Base-by-base conservation (phyloP, 2,113 vertebrate genomes). In the Rhagologus leucostigma region DNA sequence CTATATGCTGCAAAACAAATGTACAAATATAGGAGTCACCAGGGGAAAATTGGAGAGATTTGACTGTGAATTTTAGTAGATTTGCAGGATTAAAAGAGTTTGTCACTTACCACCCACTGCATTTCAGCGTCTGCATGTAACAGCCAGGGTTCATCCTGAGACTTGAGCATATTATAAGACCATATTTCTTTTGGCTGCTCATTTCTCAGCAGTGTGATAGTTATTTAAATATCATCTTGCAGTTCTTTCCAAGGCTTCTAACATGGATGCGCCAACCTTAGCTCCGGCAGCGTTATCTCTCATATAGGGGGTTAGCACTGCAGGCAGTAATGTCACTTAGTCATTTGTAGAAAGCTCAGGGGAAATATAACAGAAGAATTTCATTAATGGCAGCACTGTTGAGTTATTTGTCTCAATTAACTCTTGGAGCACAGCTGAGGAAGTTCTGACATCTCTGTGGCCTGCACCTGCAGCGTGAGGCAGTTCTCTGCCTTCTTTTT, bases 331-430 rank as follows among this genome's bases (percentile, higher is more conserved):
- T 93, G 93, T 96, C 96, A 95, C 96, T 95, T 96, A 95, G 95
- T 97, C 96, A 95, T 97, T 97, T 97, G 94, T 67, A 75, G 96
- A 93, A 91, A 77, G 87, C 97, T 97, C 97, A 83, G 73, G 97
- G 97, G 97, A 97, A 97, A 97, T 97, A 96, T 91, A 95, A 95
- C 94, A 95, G 94, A 94, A 95, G 95, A 97, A 96, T 96, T 97
- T 96, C 95, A 96, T 96, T 97, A 96, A 96, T 97, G 96, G 95
- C 52, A 94, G 94, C 93, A 87, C 93, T 87, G 95, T 94, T 91
- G 94, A 96, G 97, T 96, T 96, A 97, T 97, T 97, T 96, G 93
- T 97, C 97, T 97, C 94, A 96, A 96, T 97, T 97, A 97, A 95
- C 96, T 96, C 93, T 94, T 90, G 82, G 82, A 93, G 95, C 76